A percentile compares a stretch with the other conserved stretches of the same genome.
Evolutionary conservation across 2,797 vertebrate genomes (phyloP).

Genomic region (Oophaga sylvatica): DNA sequence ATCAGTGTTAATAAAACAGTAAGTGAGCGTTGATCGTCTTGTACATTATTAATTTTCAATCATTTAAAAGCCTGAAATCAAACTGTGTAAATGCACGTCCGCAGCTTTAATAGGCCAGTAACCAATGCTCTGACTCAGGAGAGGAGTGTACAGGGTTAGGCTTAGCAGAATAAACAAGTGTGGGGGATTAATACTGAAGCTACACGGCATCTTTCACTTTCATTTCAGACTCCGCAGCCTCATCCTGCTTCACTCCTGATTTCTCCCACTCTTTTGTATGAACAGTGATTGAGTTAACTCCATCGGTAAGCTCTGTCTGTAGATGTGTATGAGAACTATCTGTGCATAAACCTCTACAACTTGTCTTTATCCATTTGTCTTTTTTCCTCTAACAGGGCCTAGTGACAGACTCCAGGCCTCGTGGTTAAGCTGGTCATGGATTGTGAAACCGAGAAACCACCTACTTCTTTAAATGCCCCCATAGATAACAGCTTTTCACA

Average conservation of each 20-base stretch:
- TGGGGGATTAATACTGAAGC: neutral
- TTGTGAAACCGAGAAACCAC: slow-evolving; percentile 74
- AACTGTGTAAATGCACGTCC: too few relatives aligned
- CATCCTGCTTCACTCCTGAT: neutral
- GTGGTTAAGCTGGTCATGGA: neutral
- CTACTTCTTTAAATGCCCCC: slow-evolving; percentile 65
- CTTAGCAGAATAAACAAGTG: neutral
- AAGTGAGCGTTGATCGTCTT: too few relatives aligned
- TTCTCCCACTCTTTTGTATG: neutral
- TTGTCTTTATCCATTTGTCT: neutral
- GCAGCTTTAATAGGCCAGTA: neutral
- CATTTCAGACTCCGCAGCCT: neutral
- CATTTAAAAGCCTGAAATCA: too few relatives aligned
- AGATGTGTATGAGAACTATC: neutral
- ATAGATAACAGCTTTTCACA: slow-evolving; percentile 77
- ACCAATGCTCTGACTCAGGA: neutral
- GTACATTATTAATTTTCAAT: too few relatives aligned
- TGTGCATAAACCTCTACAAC: neutral
- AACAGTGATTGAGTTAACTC: too few relatives aligned
- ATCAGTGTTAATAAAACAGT: too few relatives aligned
- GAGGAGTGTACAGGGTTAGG: neutral
- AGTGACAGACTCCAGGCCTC: neutral
- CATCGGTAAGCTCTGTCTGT: neutral
- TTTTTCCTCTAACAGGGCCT: neutral
- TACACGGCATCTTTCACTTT: slow-evolving; percentile 3